Conservation (phyloP, 2,888 invertebrate genomes). For the Trypoxylon attenuatum region DNA sequence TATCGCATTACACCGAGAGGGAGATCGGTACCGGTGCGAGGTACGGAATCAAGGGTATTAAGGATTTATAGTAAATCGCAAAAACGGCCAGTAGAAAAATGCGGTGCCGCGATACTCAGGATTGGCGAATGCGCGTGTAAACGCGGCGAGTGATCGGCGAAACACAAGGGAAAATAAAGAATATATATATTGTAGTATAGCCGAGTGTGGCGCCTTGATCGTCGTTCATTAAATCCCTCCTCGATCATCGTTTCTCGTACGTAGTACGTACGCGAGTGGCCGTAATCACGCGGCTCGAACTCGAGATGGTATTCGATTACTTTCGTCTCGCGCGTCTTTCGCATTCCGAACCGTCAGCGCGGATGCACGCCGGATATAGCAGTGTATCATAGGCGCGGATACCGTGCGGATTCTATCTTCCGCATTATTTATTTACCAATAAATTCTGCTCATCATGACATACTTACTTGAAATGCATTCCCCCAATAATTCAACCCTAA, state of each 20-base stretch:
- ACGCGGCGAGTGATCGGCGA: slow-evolving; percentile 27
- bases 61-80: background rate
- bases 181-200: slow-evolving; percentile 43
- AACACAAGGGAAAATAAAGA: slow-evolving; percentile 48
- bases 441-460: slow-evolving; percentile 47
- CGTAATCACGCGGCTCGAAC: slow-evolving; percentile 36
- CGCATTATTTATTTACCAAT: slow-evolving; percentile 49
- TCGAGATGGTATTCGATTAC: slow-evolving; percentile 58
- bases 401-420: slow-evolving; percentile 21
- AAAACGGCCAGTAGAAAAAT: slow-evolving; percentile 11
- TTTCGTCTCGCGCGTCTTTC: slow-evolving; percentile 50
- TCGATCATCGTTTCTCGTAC: slow-evolving; percentile 46
- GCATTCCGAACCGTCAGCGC: slow-evolving; percentile 36
- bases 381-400: slow-evolving; percentile 14
- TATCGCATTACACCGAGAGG: no score
- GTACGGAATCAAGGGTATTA: background rate
- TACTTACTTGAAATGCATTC: slow-evolving; percentile 39
- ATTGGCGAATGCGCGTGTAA: slow-evolving; percentile 26
- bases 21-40: no score
- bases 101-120: slow-evolving; percentile 4
- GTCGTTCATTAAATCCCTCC: slow-evolving; percentile 52
- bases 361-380: slow-evolving; percentile 11
- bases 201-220: slow-evolving; percentile 38
- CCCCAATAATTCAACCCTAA: slow-evolving; percentile 36
- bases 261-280: slow-evolving; percentile 23